Evolutionary conservation across 2,888 invertebrate species (phyloP).

Genomic region (Dasysyrphus tricinctus): DNA sequence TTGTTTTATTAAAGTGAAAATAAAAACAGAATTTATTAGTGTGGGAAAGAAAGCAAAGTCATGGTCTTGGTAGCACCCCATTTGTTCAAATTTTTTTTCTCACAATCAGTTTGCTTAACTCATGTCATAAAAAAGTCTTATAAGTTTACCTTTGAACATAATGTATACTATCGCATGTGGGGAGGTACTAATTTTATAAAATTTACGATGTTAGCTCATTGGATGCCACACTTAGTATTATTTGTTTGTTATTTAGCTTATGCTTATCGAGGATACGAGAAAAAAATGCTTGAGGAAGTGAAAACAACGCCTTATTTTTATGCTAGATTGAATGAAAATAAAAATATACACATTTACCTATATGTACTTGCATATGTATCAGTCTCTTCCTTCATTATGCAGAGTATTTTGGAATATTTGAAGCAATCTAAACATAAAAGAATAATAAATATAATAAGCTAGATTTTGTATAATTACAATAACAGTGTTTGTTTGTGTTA

Average conservation of each 20-base stretch:
- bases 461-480: too few relatives aligned
- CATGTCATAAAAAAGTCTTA: conserved; percentile 28
- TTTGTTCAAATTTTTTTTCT: neutral
- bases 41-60: conserved; percentile 46
- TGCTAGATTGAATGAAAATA: neutral
- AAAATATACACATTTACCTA: neutral
- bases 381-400: too few relatives aligned
- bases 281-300: neutral
- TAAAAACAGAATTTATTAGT: conserved; percentile 45
- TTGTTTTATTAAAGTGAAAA: conserved; percentile 32
- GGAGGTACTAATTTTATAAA: conserved; percentile 67
- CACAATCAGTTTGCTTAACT: conserved; percentile 13
- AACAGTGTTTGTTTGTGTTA: too few relatives aligned
- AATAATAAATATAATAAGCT: too few relatives aligned
- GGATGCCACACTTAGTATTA: conserved; percentile 51
- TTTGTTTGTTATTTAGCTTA: conserved; percentile 26
- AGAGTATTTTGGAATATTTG: too few relatives aligned
- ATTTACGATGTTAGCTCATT: conserved; percentile 67
- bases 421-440: too few relatives aligned
- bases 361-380: neutral
- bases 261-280: conserved; percentile 7
- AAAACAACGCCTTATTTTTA: conserved; percentile 19
- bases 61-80: conserved; percentile 48
- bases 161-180: conserved; percentile 46
- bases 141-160: conserved; percentile 48